These are phyloP conservation scores for Philaenus spumarius DNA, from an alignment of 1,140 invertebrate genomes.

Conservation along the genomic window DNA sequence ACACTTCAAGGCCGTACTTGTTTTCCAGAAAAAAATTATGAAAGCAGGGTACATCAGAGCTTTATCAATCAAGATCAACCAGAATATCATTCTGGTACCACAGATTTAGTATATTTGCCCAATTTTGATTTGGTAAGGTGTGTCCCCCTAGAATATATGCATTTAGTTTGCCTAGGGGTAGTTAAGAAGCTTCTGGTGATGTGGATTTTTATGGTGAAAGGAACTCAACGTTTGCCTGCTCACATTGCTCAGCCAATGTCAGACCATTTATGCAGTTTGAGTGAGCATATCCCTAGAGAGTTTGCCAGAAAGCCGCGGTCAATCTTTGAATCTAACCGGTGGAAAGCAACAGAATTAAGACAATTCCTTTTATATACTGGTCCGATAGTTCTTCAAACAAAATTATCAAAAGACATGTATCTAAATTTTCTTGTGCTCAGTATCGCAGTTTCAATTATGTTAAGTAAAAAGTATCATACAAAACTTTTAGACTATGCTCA, in stretches of 20 bases:
- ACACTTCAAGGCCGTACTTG: slow-evolving; percentile 23
- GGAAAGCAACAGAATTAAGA: slow-evolving; percentile 28
- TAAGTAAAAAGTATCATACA: background rate
- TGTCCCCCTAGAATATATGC: too few relatives aligned
- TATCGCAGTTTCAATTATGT: slow-evolving; percentile 15
- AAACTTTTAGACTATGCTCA: slow-evolving; percentile 13
- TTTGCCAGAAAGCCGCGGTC: too few relatives aligned
- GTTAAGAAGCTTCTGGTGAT: too few relatives aligned
- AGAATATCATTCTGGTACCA: slow-evolving; percentile 23
- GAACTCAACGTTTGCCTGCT: too few relatives aligned
- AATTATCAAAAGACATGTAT: slow-evolving; percentile 5
- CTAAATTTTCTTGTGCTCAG: slow-evolving; percentile 11
- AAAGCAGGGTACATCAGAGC: slow-evolving; percentile 19
- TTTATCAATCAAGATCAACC: slow-evolving; percentile 28
- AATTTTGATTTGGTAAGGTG: slow-evolving; percentile 25
- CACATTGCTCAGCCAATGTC: too few relatives aligned
- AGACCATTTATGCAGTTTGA: too few relatives aligned
- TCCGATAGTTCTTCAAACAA: slow-evolving; percentile 13
- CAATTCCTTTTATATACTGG: slow-evolving; percentile 26
- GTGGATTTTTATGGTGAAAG: too few relatives aligned
- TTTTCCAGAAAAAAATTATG: background rate
- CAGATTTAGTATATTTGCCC: slow-evolving; percentile 15
- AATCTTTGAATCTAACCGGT: slow-evolving; percentile 20
- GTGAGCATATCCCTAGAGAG: too few relatives aligned
- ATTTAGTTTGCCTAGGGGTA: too few relatives aligned